Conservation (phyloP, 2,888 invertebrate genomes). For the Oscheius sp. region DNA sequence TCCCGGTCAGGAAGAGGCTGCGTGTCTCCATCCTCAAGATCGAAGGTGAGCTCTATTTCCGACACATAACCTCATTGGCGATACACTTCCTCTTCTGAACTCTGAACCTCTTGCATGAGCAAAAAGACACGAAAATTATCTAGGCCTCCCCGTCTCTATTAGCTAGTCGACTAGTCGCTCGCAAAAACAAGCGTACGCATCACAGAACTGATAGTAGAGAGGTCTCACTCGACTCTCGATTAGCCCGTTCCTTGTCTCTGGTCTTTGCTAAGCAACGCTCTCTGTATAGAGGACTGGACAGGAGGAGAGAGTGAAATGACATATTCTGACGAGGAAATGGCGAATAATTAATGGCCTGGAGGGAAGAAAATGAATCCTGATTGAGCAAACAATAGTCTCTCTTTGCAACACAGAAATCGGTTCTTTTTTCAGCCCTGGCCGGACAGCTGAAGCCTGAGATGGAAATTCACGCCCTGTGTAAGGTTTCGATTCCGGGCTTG, state of each 20-base stretch:
- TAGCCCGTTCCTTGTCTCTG: not conserved
- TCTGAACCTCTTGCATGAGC: constrained; percentile 4
- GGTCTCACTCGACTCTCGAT: not conserved
- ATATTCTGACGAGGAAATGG: constrained; percentile 25
- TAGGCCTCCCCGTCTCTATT: too few relatives aligned
- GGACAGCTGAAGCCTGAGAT: constrained; percentile 73
- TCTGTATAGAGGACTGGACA: not conserved
- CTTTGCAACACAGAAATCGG: not conserved
- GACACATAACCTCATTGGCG: too few relatives aligned
- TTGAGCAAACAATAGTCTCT: constrained; percentile 16
- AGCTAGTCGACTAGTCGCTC: not conserved
- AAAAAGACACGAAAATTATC: too few relatives aligned
- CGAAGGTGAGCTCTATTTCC: constrained; percentile 57
- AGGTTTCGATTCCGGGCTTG: constrained; percentile 75
- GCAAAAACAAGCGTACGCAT: not conserved
- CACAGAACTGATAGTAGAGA: not conserved
- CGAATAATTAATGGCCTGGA: constrained; percentile 19
- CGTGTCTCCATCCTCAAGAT: constrained; percentile 72
- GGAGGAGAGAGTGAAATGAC: constrained; percentile 10
- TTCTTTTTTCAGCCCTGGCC: constrained; percentile 67
- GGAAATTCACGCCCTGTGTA: constrained; percentile 74
- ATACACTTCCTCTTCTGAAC: constrained; percentile 6
- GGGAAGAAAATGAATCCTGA: constrained; percentile 17
- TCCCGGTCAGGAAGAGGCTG: constrained; percentile 74
- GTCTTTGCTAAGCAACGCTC: not conserved